A percentile compares a stretch with the other conserved stretches of the same genome.
phyloP scores from a whole-genome alignment of 1,140 invertebrate species.

The Lamellibrachia luymesi region DNA sequence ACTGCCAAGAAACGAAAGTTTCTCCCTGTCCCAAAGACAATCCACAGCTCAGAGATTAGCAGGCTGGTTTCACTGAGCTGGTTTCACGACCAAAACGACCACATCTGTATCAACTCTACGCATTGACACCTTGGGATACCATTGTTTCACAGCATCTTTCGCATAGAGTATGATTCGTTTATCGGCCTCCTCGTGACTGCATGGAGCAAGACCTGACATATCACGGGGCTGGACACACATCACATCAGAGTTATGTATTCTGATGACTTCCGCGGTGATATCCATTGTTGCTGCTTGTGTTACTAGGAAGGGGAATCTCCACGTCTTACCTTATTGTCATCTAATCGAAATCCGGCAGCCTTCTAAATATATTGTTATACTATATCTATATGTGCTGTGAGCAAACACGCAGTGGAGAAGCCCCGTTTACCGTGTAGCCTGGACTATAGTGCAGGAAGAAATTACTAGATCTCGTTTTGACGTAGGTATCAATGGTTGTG shows the following conservation, averaged over 20 bases:
- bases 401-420: too few species aligned
- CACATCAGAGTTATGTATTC: not conserved
- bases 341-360: too few species aligned
- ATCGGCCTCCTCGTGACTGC: not conserved
- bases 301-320: too few species aligned
- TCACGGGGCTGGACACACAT: not conserved
- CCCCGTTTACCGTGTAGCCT: too few species aligned
- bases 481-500: too few species aligned
- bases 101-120: constrained; percentile 11
- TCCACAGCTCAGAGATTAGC: not conserved
- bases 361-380: too few species aligned
- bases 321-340: too few species aligned
- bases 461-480: too few species aligned
- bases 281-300: too few species aligned
- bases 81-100: not conserved
- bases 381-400: too few species aligned
- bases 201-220: not conserved
- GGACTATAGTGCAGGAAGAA: too few species aligned
- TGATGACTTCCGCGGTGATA: too few species aligned
- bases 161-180: not conserved
- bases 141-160: not conserved
- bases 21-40: not conserved
- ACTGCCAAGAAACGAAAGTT: not conserved
- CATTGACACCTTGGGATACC: not conserved
- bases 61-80: not conserved